These are phyloP conservation scores for Phenganax subtilis DNA, from an alignment of 92 coral and sea anemone species.

Conservation along the genomic window DNA sequence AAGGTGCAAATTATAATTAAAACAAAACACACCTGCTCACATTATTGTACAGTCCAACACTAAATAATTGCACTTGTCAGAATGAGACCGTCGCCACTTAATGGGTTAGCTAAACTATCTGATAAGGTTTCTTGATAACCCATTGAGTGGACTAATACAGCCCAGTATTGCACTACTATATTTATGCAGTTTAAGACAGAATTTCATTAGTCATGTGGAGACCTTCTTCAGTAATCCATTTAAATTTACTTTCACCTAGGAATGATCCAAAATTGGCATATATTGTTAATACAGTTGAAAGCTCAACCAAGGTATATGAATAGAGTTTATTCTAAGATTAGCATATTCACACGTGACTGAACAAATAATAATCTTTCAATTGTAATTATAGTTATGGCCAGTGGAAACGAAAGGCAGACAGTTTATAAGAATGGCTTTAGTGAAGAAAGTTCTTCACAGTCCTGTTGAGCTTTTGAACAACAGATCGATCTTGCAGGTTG, in stretches of 20 bases:
- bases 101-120: neutral
- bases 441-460: slow-evolving; percentile 27
- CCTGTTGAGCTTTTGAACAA: slow-evolving; percentile 32
- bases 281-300: slow-evolving; percentile 27
- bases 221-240: neutral
- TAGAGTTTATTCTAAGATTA: neutral
- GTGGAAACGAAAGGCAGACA: slow-evolving; percentile 29
- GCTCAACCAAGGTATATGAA: slow-evolving; percentile 30
- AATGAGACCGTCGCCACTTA: neutral
- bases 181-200: too few species aligned
- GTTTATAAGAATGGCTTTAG: slow-evolving; percentile 35
- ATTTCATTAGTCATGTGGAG: neutral
- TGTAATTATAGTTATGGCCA: slow-evolving; percentile 27
- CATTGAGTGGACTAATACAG: too few species aligned
- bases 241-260: neutral
- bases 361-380: neutral
- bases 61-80: neutral
- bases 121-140: too few species aligned
- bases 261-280: slow-evolving; percentile 36
- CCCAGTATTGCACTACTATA: too few species aligned
- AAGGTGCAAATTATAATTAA: slow-evolving; percentile 6
- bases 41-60: neutral
- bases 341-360: neutral
- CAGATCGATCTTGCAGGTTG: slow-evolving; percentile 17
- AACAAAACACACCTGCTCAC: neutral